Evolutionary conservation across 1,140 invertebrate genomes (phyloP), one percentile per base, ranked within the genome.

Genomic region (Drosophila punjabiensis): DNA sequence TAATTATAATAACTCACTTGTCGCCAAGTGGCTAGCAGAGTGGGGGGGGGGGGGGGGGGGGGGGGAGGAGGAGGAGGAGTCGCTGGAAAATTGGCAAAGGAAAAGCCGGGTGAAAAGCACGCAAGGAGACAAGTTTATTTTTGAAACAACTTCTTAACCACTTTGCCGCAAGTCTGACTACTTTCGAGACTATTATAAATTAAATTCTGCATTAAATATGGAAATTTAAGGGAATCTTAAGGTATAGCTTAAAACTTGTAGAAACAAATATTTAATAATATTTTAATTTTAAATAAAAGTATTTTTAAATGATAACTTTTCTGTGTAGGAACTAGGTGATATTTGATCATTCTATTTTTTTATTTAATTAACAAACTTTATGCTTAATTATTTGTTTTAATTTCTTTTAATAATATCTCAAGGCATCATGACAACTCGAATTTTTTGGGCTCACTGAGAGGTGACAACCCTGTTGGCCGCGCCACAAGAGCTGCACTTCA

Each of bases 1-100:
- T 74, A 74, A 74, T 74, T 74, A 74, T 73, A 74, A 74, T 74
- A 74, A 52, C 47, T 43, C 16, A 39, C 68, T 74, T 52, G 45
- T 62, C 55, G 53, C 59, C 68, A 41, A 73, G 70, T 39, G 67
- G 24, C 33, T 4, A 11, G 20, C 13, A n/a, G 13, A 18, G 18
- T 24, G 24, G 24, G 5, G 9, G 13, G 20, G 13, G 32, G 18
- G n/a, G n/a, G n/a, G n/a, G n/a, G n/a, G n/a, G n/a, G n/a, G n/a
- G 5, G 9, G 13, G 20, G 13, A 18, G 18, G 4, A 8, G 33
- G 35, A 3, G 50, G 13, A 1, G 24, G 4, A 7, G 39, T 3
- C 4, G 4, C 16, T 24, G 18, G 37, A 33, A 60, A 65, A 65
- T 30, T 61, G 24, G 55, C 24, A 61, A 20, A 16, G 39, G 28